A percentile compares a stretch with the other conserved stretches of the same genome.
Evolutionary conservation across 92 coral and sea anemone species (phyloP).

Genomic region (Phenganax stokvisi): DNA sequence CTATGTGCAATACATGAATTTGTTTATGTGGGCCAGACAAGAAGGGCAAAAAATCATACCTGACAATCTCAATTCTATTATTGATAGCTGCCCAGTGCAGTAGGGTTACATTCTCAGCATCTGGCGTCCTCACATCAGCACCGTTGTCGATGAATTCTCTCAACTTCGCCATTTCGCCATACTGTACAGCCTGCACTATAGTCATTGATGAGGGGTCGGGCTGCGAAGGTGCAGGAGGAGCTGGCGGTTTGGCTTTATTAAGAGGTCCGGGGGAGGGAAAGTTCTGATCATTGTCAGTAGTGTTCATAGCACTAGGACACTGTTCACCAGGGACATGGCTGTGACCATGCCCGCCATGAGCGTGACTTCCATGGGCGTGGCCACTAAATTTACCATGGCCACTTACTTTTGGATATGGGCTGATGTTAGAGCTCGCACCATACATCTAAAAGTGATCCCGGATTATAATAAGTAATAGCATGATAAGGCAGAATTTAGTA

Average conservation of each 20-base stretch:
- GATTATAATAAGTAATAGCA: background rate
- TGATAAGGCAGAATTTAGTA: background rate
- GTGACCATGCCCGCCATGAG: slow-evolving; percentile 43
- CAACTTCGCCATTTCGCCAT: slow-evolving; percentile 70
- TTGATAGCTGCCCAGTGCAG: slow-evolving; percentile 97
- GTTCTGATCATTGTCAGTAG: background rate
- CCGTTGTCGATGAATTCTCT: slow-evolving; percentile 72
- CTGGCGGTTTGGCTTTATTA: slow-evolving; percentile 36
- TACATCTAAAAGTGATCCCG: slow-evolving; percentile 14
- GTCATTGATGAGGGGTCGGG: slow-evolving; percentile 82
- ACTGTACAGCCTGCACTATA: slow-evolving; percentile 78
- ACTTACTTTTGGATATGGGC: slow-evolving; percentile 19
- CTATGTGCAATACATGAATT: too few species aligned
- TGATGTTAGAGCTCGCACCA: slow-evolving; percentile 31
- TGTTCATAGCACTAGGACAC: slow-evolving; percentile 8
- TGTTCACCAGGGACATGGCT: slow-evolving; percentile 39
- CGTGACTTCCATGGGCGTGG: slow-evolving; percentile 31
- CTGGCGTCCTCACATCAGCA: slow-evolving; percentile 58
- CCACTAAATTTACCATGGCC: slow-evolving; percentile 42
- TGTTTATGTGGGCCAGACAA: too few species aligned
- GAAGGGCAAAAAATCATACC: slow-evolving; percentile 52
- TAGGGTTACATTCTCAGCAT: slow-evolving; percentile 81
- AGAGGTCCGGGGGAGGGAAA: slow-evolving; percentile 38
- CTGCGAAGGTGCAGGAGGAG: slow-evolving; percentile 47
- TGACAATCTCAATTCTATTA: slow-evolving; percentile 78